These are phyloP conservation scores for Monoplex corrugatus DNA, from an alignment of 2,888 invertebrate genomes.

Conservation along the genomic window DNA sequence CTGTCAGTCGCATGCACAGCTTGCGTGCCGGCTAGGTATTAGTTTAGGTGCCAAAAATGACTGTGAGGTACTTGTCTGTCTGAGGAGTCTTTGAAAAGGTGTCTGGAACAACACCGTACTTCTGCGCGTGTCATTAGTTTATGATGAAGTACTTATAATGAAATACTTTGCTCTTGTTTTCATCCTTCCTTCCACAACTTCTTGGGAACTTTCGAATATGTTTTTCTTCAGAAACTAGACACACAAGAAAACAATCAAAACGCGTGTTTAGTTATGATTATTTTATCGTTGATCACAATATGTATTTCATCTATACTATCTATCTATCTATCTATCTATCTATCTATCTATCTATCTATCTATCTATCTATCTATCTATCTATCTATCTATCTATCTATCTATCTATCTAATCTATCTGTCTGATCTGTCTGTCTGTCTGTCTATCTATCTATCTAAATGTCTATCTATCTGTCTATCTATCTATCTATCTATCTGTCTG, in stretches of 20 bases:
- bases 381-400: background rate
- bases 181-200: too few relatives aligned
- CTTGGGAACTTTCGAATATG: too few relatives aligned
- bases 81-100: background rate
- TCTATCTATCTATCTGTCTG: background rate
- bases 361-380: background rate
- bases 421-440: background rate
- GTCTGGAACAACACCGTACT: too few relatives aligned
- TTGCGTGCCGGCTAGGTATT: constrained; percentile 21
- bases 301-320: background rate
- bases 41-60: constrained; percentile 23
- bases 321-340: background rate
- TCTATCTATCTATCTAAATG: background rate
- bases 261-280: too few relatives aligned
- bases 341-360: background rate
- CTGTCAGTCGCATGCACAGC: constrained; percentile 30
- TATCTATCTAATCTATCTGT: background rate
- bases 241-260: too few relatives aligned
- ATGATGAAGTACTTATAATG: too few relatives aligned
- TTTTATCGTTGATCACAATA: too few relatives aligned
- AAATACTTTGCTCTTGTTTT: too few relatives aligned
- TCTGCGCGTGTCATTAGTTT: too few relatives aligned
- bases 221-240: too few relatives aligned
- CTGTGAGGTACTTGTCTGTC: constrained; percentile 8
- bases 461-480: background rate